Percentiles rank a stretch among this genome's conserved stretches.
phyloP scores from a whole-genome alignment of 2,888 invertebrate species.

The Julus scandinavius region DNA sequence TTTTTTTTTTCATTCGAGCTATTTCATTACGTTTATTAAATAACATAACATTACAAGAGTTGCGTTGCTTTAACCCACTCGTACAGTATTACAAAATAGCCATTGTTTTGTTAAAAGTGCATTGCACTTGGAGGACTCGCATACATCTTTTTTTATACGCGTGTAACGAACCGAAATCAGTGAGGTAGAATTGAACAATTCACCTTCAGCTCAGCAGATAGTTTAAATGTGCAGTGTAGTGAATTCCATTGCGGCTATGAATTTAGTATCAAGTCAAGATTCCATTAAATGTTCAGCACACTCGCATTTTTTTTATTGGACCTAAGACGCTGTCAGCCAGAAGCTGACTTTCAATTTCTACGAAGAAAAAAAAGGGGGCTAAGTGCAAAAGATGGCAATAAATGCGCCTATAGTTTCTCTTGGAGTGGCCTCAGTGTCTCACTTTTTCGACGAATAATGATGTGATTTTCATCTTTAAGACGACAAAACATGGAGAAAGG shows the following conservation, averaged over 20 bases:
- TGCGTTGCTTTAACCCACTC: neutral
- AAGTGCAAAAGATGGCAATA: constrained; percentile 20
- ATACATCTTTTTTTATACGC: neutral
- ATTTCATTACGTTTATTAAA: too few species aligned
- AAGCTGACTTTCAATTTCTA: constrained; percentile 11
- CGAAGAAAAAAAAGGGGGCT: neutral
- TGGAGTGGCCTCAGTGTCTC: neutral
- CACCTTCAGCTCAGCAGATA: constrained; percentile 13
- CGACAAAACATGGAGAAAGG: constrained; percentile 1
- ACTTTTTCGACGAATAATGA: constrained; percentile 7
- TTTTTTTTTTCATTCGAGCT: too few species aligned
- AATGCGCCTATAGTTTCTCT: neutral
- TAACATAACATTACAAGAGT: too few species aligned
- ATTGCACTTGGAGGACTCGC: neutral
- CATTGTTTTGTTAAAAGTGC: constrained; percentile 27
- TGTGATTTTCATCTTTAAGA: constrained; percentile 34
- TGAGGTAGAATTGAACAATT: constrained; percentile 15
- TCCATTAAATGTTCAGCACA: neutral
- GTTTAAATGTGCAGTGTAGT: constrained; percentile 34
- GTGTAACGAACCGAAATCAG: constrained; percentile 33
- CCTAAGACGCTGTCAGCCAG: constrained; percentile 10
- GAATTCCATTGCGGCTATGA: neutral
- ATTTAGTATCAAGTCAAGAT: neutral
- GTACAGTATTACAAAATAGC: neutral
- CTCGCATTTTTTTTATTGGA: constrained; percentile 34